Base-by-base conservation (phyloP, 2,888 invertebrate genomes). In the Nasonia oneida region DNA sequence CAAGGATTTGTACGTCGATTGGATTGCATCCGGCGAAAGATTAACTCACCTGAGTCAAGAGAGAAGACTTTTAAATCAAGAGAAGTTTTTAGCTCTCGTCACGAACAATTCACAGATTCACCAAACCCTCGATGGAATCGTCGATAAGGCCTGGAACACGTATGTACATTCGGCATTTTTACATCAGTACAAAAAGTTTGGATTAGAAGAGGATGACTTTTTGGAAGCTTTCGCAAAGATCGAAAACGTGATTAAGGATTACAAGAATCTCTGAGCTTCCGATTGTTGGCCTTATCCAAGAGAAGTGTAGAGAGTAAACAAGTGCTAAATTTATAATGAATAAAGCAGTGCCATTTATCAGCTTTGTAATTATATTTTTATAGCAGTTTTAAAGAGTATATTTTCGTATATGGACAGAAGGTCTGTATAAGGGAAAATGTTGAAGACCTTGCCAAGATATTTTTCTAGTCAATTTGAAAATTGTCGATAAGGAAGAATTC, bases 121-220 rank as follows among this genome's bases (percentile, higher is more conserved):
- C 87, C 87, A 90, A 39, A 90, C 93, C 6, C 88, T 95, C 37
- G 92, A 94, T 83, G 81, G 73, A 2, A 90, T 94, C 50, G 89
- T 94, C 39, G 91, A 92, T 10, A 94, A 94, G 88, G 94, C 94
- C 3, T 94, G 94, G 94, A 93, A 91, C 82, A 91, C 94, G 83
- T 95, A 94, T 89, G 91, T 92, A 3, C 92, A 94, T 89, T 93
- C 93, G 53, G 94, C 95, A 12, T 95, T 94, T 90, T 89, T 95
- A 61, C 95, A 95, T 91, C 94, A 94, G 85, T 95, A 94, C 89
- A 92, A 92, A 87, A 93, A 94, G 86, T 94, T 92, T 89, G 94
- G 93, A 57, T 89, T 95, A 61, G 93, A 93, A 86, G 94, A 94
- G 67, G 92, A 94, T 64, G 93, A 94, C 87, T 94, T 95, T 90